Conservation (phyloP, 1,140 invertebrate genomes). For the Eupeodes corollae region DNA sequence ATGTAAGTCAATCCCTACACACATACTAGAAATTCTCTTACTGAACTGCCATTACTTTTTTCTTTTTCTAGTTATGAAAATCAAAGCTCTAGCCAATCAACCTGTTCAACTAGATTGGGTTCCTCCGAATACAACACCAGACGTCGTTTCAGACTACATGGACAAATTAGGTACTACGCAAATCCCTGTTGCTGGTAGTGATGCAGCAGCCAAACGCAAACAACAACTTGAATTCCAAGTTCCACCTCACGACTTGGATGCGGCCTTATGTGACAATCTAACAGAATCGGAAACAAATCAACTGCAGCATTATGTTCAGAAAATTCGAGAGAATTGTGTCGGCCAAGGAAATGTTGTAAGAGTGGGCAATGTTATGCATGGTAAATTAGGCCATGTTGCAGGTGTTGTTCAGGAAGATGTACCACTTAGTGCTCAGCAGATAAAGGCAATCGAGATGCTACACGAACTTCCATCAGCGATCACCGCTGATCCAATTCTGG, state of each 20-base stretch:
- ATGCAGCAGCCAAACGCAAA: constrained; percentile 58
- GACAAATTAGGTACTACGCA: constrained; percentile 55
- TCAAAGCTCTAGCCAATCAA: constrained; percentile 45
- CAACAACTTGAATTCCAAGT: constrained; percentile 68
- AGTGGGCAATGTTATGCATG: constrained; percentile 28
- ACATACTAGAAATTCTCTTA: background rate
- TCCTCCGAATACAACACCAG: constrained; percentile 48
- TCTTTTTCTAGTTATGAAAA: constrained; percentile 40
- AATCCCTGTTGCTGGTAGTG: constrained; percentile 62
- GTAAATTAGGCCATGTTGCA: constrained; percentile 6
- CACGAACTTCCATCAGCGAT: constrained; percentile 1
- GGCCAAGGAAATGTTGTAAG: constrained; percentile 49
- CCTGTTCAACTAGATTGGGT: constrained; percentile 52
- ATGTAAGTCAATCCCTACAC: constrained; percentile 36
- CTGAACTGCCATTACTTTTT: background rate
- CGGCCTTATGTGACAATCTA: constrained; percentile 45
- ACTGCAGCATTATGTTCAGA: constrained; percentile 51
- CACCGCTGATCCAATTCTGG: constrained; percentile 17
- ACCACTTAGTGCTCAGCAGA: background rate
- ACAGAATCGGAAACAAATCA: constrained; percentile 49
- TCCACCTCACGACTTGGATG: constrained; percentile 66
- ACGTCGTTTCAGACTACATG: constrained; percentile 59
- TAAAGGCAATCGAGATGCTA: background rate
- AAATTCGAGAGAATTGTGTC: constrained; percentile 50
- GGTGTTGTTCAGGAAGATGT: background rate